Evolutionary conservation across 2,797 vertebrate species (phyloP).

Genomic region (Erpetoichthys calabaricus): DNA sequence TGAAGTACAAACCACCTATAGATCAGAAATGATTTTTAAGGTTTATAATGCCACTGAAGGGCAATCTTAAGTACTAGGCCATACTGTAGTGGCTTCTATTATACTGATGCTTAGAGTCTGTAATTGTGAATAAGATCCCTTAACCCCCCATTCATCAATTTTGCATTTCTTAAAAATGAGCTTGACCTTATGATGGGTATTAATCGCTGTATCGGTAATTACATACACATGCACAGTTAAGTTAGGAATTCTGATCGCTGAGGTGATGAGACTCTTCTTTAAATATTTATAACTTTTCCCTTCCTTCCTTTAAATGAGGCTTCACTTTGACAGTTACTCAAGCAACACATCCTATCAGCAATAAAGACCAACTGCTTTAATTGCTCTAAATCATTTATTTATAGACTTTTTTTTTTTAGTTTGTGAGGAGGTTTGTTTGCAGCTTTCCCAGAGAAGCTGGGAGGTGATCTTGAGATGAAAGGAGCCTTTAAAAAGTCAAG

Average conservation of each 20-base stretch:
- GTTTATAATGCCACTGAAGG: no score
- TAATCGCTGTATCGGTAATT: constrained; percentile 49
- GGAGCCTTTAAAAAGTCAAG: no score
- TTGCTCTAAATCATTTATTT: constrained; percentile 46
- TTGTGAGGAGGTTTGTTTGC: constrained; percentile 23
- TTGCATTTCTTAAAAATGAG: constrained; percentile 11
- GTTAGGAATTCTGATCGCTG: constrained; percentile 27
- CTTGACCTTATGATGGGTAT: constrained; percentile 31
- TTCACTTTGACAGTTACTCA: constrained; percentile 34
- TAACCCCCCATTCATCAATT: no score
- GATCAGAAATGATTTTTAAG: no score
- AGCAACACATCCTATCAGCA: constrained; percentile 44
- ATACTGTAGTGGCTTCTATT: no score
- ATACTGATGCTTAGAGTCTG: no score
- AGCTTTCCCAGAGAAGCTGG: not conserved
- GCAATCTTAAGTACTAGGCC: no score
- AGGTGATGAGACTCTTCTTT: constrained; percentile 33
- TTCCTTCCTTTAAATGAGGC: constrained; percentile 59
- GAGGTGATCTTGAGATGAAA: no score
- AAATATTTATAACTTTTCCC: constrained; percentile 52
- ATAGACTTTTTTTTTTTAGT: constrained; percentile 42
- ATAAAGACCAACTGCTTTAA: constrained; percentile 47
- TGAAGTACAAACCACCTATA: no score
- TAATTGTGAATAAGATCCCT: no score
- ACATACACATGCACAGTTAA: constrained; percentile 23